Evolutionary conservation across 2,797 vertebrate genomes (phyloP), one percentile per base, ranked within the genome.

Genomic region (Anguilla anguilla): DNA sequence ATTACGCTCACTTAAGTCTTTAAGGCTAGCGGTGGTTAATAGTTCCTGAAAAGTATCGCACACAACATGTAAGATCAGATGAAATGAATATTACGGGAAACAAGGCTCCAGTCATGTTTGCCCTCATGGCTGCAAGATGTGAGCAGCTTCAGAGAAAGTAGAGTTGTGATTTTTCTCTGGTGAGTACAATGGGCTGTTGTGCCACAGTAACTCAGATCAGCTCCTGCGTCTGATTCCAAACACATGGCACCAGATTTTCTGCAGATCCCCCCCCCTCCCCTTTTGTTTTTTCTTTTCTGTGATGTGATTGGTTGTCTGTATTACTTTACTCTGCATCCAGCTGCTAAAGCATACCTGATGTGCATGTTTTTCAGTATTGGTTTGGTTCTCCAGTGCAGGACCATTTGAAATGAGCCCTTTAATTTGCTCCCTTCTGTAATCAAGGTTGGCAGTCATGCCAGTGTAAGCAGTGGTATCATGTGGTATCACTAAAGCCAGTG

Each of bases 231-330:
- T 53, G 19, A 83, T 28, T 55, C 46, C 51, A 53, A 31, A 10
- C 49, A 53, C 25, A 83, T 83, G 82, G 82, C 82, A 82, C 7
- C 43, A 82, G 79, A 82, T 82, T 74, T 39, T 74, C 6, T 49
- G 43, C 39, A 46, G 35, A 43, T 79, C 19, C 9, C 15, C 9
- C 28, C 28, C 19, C 19, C 15, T 2, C 19, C 22, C 22, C 22
- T n/a, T 25, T n/a, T 3, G 35, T 31, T 35, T 35, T 35, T 35
- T 35, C 1, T 15, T 79, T 79, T 43, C 22, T 81, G 22, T 49
- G 9, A 9, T 81, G 22, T 81, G 77, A 9, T 81, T 46, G 19
- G 22, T 25, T 81, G 77, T 6, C 4, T 81, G 19, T 28, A 9
- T 46, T 81, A 0, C 5, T 25, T 25, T 10, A 81, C 31, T 39